Conservation (phyloP, 1,140 invertebrate species). For the Drosophila suzukii region DNA sequence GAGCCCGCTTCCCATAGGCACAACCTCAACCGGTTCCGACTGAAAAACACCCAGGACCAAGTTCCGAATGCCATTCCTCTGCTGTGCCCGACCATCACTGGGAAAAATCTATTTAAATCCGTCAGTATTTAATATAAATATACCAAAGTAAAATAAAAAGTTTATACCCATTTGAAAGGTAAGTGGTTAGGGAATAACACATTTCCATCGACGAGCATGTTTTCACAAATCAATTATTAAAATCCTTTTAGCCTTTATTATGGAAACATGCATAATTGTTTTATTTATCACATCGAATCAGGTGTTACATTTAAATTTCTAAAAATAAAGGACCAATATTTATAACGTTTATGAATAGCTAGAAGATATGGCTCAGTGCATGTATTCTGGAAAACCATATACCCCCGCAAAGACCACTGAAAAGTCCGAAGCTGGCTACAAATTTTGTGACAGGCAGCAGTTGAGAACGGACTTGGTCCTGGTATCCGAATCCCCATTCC, state of each 20-base stretch:
- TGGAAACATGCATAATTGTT: too few species aligned
- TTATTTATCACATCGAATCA: too few species aligned
- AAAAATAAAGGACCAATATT: too few species aligned
- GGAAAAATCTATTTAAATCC: background rate
- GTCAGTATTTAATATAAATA: background rate
- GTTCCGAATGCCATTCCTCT: slow-evolving; percentile 19
- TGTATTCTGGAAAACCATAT: background rate
- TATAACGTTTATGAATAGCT: background rate
- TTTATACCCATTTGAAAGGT: too few species aligned
- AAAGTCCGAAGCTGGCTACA: slow-evolving; percentile 48
- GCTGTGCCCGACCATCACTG: slow-evolving; percentile 2
- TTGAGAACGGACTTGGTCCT: slow-evolving; percentile 30
- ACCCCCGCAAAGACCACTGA: slow-evolving; percentile 38
- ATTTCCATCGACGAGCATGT: too few species aligned
- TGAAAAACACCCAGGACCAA: slow-evolving; percentile 27
- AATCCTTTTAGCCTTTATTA: background rate
- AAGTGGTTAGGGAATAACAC: too few species aligned
- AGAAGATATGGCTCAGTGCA: slow-evolving; percentile 9
- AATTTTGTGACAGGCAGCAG: slow-evolving; percentile 60
- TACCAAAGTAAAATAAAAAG: too few species aligned
- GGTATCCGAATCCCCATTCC: slow-evolving; percentile 31
- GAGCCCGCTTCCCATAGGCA: slow-evolving; percentile 33
- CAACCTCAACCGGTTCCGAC: slow-evolving; percentile 20
- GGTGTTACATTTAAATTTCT: too few species aligned
- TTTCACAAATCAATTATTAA: background rate